Evolutionary conservation across 2,113 vertebrate genomes (phyloP).

Genomic region (Amphiprion ocellaris): DNA sequence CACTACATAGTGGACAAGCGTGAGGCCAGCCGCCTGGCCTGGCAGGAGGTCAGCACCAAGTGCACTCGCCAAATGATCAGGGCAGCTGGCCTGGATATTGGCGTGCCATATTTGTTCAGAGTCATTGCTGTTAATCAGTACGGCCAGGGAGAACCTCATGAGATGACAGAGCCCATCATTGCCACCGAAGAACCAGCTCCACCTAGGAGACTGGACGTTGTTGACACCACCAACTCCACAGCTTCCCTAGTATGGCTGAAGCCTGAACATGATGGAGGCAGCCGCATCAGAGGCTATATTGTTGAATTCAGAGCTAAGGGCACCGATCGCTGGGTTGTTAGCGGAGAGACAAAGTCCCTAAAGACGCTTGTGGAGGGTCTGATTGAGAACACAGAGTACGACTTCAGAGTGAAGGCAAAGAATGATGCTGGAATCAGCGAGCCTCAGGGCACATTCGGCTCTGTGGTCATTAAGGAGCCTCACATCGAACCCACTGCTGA

Average conservation of each 20-base stretch:
- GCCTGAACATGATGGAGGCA: conserved; percentile 97
- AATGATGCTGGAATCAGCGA: conserved; percentile 96
- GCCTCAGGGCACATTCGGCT: conserved; percentile 93
- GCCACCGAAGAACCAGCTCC: conserved; percentile 97
- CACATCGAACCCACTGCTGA: conserved; percentile 97
- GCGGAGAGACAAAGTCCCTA: conserved; percentile 91
- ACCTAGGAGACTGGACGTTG: conserved; percentile 93
- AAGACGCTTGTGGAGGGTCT: conserved; percentile 93
- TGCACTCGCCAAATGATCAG: conserved; percentile 93
- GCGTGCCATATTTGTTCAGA: conserved; percentile 92
- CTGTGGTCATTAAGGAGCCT: conserved; percentile 97
- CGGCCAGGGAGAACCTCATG: conserved; percentile 92
- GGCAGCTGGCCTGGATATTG: conserved; percentile 89
- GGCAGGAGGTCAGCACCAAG: conserved; percentile 93
- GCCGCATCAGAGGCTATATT: conserved; percentile 92
- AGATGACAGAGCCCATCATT: conserved; percentile 93
- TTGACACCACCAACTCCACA: conserved; percentile 93
- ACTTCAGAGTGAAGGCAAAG: conserved; percentile 95
- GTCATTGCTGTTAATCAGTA: conserved; percentile 96
- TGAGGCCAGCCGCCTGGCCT: conserved; percentile 95
- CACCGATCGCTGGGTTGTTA: conserved; percentile 88
- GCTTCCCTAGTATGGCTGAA: conserved; percentile 96
- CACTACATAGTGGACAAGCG: conserved; percentile 95
- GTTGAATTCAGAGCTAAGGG: conserved; percentile 94
- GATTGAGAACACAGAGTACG: conserved; percentile 94